Evolutionary conservation across 2,888 invertebrate species (phyloP).

Genomic region (Caenorhabditis drosophilae): DNA sequence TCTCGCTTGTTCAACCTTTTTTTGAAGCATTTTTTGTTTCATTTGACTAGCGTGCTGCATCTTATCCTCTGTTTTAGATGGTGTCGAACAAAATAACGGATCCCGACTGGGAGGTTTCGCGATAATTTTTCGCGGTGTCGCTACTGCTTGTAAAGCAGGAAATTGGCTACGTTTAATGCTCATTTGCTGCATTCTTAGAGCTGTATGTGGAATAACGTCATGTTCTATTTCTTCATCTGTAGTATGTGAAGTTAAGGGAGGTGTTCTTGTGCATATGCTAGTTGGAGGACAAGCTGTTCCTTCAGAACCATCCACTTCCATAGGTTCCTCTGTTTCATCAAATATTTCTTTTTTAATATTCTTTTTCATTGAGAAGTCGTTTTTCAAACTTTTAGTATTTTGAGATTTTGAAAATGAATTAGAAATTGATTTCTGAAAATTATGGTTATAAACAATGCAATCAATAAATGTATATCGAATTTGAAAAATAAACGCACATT

Average conservation of each 20-base stretch:
- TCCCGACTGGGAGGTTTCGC: neutral
- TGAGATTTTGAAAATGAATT: too few species aligned
- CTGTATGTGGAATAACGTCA: slow-evolving; percentile 7
- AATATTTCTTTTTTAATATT: too few species aligned
- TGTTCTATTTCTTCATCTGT: slow-evolving; percentile 18
- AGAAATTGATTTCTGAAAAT: too few species aligned
- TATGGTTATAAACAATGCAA: too few species aligned
- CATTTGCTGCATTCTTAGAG: slow-evolving; percentile 10
- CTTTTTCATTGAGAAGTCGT: too few species aligned
- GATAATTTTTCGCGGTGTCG: slow-evolving; percentile 23
- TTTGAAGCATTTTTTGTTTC: slow-evolving; percentile 4
- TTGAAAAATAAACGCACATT: too few species aligned
- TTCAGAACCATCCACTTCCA: too few species aligned
- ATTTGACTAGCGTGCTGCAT: slow-evolving; percentile 19
- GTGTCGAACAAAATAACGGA: neutral
- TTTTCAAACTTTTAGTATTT: too few species aligned
- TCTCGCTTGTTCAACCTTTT: slow-evolving; percentile 13
- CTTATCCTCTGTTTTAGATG: neutral
- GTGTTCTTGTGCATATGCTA: slow-evolving; percentile 1
- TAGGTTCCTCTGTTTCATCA: too few species aligned
- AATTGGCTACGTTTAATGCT: neutral
- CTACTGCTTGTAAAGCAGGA: neutral
- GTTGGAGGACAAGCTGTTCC: neutral
- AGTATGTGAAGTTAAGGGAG: slow-evolving; percentile 11
- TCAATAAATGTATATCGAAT: too few species aligned